Evolutionary conservation across 1,140 invertebrate species (phyloP), one percentile per base, ranked within the genome.

Genomic region (Thaumatotibia leucotreta): DNA sequence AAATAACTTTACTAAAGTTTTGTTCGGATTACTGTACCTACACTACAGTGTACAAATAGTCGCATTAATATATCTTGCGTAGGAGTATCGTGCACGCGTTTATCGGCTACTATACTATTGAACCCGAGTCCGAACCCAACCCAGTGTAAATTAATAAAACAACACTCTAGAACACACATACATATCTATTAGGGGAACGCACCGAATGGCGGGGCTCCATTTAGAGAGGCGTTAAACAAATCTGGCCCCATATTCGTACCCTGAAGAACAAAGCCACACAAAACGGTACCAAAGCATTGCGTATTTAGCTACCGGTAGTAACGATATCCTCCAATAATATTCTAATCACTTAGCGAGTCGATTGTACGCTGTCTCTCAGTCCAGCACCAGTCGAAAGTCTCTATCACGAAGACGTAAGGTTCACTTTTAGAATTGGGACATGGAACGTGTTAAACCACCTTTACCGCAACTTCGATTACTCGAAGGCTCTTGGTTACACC

Each of bases 261-360:
- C 9, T 14, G n/a, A 24, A 10, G 27, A 54, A 54, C 50, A 54
- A 54, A 54, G 50, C 22, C 24, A 23, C 9, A 54, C 50, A 54
- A 54, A 54, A 54, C 50, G 50, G 50, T 54, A 54, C 50, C 23
- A 8, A 27, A 54, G 50, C 50, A 54, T 54, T 54, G 50, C 50
- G 50, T 54, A 54, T 54, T 54, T 54, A 54, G 50, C 50, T 4
- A 27, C 50, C 23, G 50, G 50, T 54, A 23, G 50, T 24, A 54
- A 54, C 50, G 50, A 54, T 54, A 27, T 27, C 23, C 23, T 27
- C 23, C 23, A 24, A 23, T 0, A 10, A 23, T 6, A 10, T 54
- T 54, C 23, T 11, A 8, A 54, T 11, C 23, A 4, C 4, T 39
- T 39, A 33, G 10, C 32, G 32, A 33, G n/a, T n/a, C n/a, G n/a